Percentiles rank a stretch among this genome's conserved stretches.
Evolutionary conservation across 2,113 vertebrate species (phyloP).

Genomic region (Campylomormyrus tamandua): DNA sequence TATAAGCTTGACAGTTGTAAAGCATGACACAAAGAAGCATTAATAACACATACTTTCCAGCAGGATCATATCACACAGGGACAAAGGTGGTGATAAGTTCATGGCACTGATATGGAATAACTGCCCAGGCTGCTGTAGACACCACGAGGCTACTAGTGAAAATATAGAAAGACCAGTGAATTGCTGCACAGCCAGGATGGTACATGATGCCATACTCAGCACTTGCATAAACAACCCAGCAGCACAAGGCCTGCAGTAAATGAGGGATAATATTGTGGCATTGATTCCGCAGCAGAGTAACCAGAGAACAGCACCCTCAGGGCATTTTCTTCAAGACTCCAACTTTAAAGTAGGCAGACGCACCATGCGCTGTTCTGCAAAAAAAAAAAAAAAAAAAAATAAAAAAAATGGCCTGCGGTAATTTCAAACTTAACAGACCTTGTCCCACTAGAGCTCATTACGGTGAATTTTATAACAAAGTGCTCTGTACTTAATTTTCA

Average conservation of each 20-base stretch:
- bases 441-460: slow-evolving; percentile 92
- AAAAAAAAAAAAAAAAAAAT: slow-evolving; percentile 21
- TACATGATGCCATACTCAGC: background rate
- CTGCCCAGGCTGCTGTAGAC: background rate
- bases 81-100: background rate
- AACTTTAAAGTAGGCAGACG: slow-evolving; percentile 69
- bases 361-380: slow-evolving; percentile 66
- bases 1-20: background rate
- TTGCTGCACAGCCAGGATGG: slow-evolving; percentile 16
- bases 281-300: slow-evolving; percentile 38
- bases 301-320: slow-evolving; percentile 44
- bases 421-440: slow-evolving; percentile 83
- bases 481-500: slow-evolving; percentile 82
- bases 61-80: background rate
- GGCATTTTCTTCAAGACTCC: slow-evolving; percentile 63
- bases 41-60: background rate
- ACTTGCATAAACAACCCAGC: slow-evolving; percentile 28
- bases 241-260: slow-evolving; percentile 40
- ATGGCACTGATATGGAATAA: background rate
- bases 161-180: slow-evolving; percentile 33
- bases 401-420: slow-evolving; percentile 72
- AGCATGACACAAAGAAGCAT: background rate
- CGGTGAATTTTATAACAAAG: slow-evolving; percentile 82
- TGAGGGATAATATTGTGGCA: slow-evolving; percentile 41
- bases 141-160: background rate